phyloP scores from a whole-genome alignment of 1,140 invertebrate species.

The Wiebesia pumilae region DNA sequence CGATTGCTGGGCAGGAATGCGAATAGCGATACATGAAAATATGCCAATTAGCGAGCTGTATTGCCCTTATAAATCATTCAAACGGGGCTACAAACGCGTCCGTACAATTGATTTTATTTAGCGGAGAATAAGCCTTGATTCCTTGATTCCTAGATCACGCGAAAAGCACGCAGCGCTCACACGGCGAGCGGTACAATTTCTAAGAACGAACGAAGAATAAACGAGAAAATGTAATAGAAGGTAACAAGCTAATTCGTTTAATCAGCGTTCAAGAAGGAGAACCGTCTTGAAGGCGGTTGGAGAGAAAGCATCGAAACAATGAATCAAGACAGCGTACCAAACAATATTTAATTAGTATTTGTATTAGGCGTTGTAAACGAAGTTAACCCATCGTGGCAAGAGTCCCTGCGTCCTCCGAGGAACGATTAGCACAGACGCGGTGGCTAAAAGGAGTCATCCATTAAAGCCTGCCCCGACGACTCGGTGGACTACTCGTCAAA shows the following conservation, averaged over 20 bases:
- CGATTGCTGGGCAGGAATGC: no score
- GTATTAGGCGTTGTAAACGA: not conserved
- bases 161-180: not conserved
- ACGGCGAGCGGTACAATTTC: not conserved
- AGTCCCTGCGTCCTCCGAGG: not conserved
- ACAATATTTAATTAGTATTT: conserved; percentile 44
- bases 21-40: no score
- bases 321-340: conserved; percentile 32
- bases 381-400: not conserved
- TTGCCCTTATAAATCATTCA: not conserved
- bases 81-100: not conserved
- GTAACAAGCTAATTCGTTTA: conserved; percentile 44
- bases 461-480: not conserved
- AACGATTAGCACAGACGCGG: not conserved
- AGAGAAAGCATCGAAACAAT: conserved; percentile 31
- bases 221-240: conserved; percentile 44
- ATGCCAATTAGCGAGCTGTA: not conserved
- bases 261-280: conserved; percentile 13
- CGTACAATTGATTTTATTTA: not conserved
- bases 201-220: conserved; percentile 33
- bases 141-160: not conserved
- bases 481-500: not conserved
- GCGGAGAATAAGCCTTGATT: no score
- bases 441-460: conserved; percentile 8
- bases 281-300: not conserved